A percentile compares a stretch with the other conserved stretches of the same genome.
Evolutionary conservation across 1,140 invertebrate genomes (phyloP).

Genomic region (Tetramorium simillimum): DNA sequence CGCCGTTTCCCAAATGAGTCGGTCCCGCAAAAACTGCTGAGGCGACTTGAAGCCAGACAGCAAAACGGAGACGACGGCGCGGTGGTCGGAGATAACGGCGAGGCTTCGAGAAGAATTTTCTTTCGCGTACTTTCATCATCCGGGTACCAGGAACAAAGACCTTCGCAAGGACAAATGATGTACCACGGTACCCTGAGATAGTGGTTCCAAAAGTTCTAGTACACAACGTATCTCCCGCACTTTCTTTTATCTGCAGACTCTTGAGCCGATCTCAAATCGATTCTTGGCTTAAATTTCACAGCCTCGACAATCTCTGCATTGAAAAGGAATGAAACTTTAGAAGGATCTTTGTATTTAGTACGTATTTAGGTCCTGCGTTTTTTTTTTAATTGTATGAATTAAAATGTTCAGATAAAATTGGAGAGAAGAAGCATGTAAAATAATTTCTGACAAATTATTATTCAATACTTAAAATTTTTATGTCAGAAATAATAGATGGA

Average conservation of each 20-base stretch:
- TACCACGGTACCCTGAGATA: conserved; percentile 1
- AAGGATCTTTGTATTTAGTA: not conserved
- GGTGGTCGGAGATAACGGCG: conserved; percentile 54
- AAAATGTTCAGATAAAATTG: too few species aligned
- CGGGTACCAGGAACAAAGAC: not conserved
- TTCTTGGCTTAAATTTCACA: conserved; percentile 23
- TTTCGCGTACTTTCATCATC: conserved; percentile 60
- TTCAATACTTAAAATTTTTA: too few species aligned
- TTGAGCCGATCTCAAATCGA: conserved; percentile 1
- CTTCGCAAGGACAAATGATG: conserved; percentile 23
- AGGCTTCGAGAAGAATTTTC: conserved; percentile 46
- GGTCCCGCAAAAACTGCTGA: conserved; percentile 47
- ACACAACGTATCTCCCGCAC: not conserved
- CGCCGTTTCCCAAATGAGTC: conserved; percentile 55
- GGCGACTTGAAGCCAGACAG: conserved; percentile 49
- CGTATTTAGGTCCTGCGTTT: too few species aligned
- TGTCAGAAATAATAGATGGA: too few species aligned
- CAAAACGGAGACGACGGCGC: conserved; percentile 32
- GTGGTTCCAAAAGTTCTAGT: not conserved
- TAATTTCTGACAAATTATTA: too few species aligned
- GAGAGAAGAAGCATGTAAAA: too few species aligned
- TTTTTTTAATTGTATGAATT: too few species aligned
- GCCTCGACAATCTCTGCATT: not conserved
- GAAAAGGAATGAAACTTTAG: not conserved
- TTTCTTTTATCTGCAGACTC: not conserved